These are phyloP conservation scores for Caenorhabditis imperialis DNA, from an alignment of 2,888 invertebrate species.

Conservation along the genomic window DNA sequence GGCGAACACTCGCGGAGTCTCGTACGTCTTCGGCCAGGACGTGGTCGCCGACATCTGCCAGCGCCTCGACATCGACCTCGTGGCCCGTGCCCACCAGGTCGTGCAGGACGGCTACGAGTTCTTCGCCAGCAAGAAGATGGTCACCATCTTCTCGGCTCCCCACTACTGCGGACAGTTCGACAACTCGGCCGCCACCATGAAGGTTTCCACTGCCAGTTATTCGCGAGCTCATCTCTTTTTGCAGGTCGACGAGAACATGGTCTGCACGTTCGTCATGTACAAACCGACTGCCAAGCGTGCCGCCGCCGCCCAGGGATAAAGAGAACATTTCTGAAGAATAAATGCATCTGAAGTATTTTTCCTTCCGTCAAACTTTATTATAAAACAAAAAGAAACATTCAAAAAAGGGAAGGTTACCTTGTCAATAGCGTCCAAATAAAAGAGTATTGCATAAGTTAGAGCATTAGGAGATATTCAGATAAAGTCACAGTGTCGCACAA, in stretches of 20 bases:
- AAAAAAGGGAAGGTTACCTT: no score
- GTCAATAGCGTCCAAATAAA: no score
- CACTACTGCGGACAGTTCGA: slow-evolving; percentile 75
- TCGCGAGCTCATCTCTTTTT: not conserved
- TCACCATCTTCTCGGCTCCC: slow-evolving; percentile 72
- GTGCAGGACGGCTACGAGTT: slow-evolving; percentile 82
- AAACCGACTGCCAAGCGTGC: slow-evolving; percentile 49
- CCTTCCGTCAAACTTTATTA: no score
- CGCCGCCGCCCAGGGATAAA: no score
- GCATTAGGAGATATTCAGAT: no score
- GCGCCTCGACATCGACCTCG: slow-evolving; percentile 80
- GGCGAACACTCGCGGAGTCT: slow-evolving; percentile 80
- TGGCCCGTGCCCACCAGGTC: slow-evolving; percentile 79
- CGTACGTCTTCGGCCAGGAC: slow-evolving; percentile 82
- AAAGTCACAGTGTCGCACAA: no score
- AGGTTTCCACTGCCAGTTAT: slow-evolving; percentile 49
- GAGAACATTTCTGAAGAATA: no score
- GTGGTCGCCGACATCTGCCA: slow-evolving; percentile 81
- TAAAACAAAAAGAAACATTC: no score
- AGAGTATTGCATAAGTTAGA: no score
- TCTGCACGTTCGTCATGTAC: slow-evolving; percentile 68
- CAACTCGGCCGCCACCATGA: slow-evolving; percentile 71
- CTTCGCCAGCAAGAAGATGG: slow-evolving; percentile 78
- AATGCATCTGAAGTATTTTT: no score
- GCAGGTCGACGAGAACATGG: slow-evolving; percentile 63